Percentiles rank a stretch among this genome's conserved stretches.
phyloP scores from a whole-genome alignment of 2,797 vertebrate genomes.

The Graptemys geographica region DNA sequence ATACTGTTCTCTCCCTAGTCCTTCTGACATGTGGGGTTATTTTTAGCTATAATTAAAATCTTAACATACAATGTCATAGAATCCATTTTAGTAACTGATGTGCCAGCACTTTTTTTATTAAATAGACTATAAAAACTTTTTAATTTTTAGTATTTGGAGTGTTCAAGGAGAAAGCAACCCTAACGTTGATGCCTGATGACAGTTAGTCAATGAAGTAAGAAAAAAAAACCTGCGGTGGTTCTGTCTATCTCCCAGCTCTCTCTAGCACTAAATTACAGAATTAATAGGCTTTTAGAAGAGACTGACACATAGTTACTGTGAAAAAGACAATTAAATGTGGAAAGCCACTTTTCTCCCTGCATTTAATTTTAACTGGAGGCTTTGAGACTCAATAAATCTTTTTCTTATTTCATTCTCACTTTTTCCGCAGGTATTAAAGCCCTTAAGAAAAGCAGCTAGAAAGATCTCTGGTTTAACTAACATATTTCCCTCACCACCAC shows the following conservation, averaged over 20 bases:
- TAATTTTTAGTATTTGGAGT: constrained; percentile 69
- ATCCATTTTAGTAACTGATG: constrained; percentile 69
- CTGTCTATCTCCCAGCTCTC: constrained; percentile 63
- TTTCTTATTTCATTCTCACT: constrained; percentile 67
- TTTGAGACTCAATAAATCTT: constrained; percentile 81
- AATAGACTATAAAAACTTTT: constrained; percentile 74
- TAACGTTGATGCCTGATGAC: constrained; percentile 74
- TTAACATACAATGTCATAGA: constrained; percentile 25
- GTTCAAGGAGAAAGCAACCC: constrained; percentile 73
- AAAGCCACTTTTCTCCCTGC: constrained; percentile 79
- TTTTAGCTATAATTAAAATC: constrained; percentile 72
- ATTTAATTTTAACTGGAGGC: constrained; percentile 81
- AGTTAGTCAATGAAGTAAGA: constrained; percentile 78
- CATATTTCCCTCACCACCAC: neutral
- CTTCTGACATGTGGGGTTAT: constrained; percentile 18
- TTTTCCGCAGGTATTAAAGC: constrained; percentile 60
- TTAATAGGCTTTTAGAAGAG: constrained; percentile 85
- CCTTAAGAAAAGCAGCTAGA: constrained; percentile 45
- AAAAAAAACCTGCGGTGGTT: constrained; percentile 44
- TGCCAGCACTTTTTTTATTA: constrained; percentile 65
- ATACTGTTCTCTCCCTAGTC: neutral
- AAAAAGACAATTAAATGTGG: constrained; percentile 83
- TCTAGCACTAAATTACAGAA: constrained; percentile 81
- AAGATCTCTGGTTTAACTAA: neutral
- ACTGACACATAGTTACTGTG: constrained; percentile 79